Evolutionary conservation across 2,113 vertebrate species (phyloP).

Genomic region (Myxocyprinus asiaticus): DNA sequence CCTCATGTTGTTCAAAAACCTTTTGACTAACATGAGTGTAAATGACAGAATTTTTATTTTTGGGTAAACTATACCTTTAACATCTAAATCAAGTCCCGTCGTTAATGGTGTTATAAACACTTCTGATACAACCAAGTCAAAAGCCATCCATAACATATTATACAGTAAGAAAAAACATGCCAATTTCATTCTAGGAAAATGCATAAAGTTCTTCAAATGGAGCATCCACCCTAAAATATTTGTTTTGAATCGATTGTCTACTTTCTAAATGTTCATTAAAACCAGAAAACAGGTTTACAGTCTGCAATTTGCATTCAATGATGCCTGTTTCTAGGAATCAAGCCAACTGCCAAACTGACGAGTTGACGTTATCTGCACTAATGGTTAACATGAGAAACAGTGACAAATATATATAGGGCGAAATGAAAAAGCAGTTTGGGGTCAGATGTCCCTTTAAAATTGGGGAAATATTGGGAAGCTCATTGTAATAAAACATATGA

Average conservation of each 20-base stretch:
- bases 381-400: constrained; percentile 6
- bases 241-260: constrained; percentile 6
- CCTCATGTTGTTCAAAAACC: too few species aligned
- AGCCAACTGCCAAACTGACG: constrained; percentile 16
- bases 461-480: constrained; percentile 1
- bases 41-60: background rate
- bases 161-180: too few species aligned
- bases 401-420: background rate
- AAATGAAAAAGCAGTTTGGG: background rate
- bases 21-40: too few species aligned
- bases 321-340: constrained; percentile 9
- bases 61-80: background rate
- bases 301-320: background rate
- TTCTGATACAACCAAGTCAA: too few species aligned
- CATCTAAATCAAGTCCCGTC: too few species aligned
- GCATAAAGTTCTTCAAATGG: too few species aligned
- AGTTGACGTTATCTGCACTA: background rate
- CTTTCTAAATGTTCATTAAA: constrained; percentile 15
- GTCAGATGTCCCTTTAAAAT: constrained; percentile 3
- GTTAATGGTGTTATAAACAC: too few species aligned
- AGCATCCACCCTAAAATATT: background rate
- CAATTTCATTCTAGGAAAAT: too few species aligned
- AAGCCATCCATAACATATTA: too few species aligned
- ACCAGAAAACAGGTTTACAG: constrained; percentile 25
- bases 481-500: background rate